Conservation (phyloP, 2,113 vertebrate genomes). For the Sisor rabdophorus region DNA sequence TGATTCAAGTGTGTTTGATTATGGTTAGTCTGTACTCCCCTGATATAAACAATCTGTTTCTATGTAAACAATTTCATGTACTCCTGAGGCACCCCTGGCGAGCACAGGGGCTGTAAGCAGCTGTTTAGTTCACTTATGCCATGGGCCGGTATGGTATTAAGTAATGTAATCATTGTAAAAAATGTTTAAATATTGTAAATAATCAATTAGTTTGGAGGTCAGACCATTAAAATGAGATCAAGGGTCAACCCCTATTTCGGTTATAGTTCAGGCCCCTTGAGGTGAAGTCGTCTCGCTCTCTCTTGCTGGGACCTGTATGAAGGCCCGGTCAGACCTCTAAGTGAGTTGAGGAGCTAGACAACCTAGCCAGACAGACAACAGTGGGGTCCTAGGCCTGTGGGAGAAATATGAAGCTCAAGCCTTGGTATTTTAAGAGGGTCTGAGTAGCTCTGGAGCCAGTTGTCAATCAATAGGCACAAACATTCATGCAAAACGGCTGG, state of each 20-base stretch:
- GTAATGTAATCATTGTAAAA: too few species aligned
- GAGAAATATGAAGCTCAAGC: constrained; percentile 73
- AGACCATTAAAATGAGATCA: constrained; percentile 38
- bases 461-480: constrained; percentile 78
- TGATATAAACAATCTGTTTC: too few species aligned
- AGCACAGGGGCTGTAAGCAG: too few species aligned
- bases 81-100: too few species aligned
- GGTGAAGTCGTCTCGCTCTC: constrained; percentile 62
- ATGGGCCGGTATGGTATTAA: too few species aligned
- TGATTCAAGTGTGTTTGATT: too few species aligned
- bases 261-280: constrained; percentile 60
- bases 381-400: constrained; percentile 70
- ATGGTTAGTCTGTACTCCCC: too few species aligned
- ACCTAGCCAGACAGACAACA: constrained; percentile 69
- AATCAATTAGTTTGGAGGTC: neutral
- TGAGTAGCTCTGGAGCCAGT: constrained; percentile 80
- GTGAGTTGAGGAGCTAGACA: constrained; percentile 64
- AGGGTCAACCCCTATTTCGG: constrained; percentile 49
- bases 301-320: constrained; percentile 57
- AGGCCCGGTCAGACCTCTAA: constrained; percentile 50
- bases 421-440: constrained; percentile 78
- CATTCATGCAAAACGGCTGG: constrained; percentile 63
- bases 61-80: too few species aligned
- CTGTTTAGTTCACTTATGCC: too few species aligned
- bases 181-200: too few species aligned